Evolutionary conservation across 2,888 invertebrate species (phyloP).

Genomic region (Oxycera nigricornis): DNA sequence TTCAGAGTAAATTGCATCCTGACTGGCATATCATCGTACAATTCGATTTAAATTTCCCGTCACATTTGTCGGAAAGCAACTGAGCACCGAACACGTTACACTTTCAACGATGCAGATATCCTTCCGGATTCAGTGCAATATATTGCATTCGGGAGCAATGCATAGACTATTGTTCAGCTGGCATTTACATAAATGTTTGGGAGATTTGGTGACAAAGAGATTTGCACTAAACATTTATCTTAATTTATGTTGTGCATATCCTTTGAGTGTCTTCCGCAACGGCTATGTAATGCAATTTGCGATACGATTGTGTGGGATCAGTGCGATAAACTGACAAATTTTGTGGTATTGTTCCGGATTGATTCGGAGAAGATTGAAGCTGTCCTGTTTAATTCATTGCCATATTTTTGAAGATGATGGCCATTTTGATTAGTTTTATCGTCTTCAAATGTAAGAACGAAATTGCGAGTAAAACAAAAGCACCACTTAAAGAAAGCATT

Average conservation of each 20-base stretch:
- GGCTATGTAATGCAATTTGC: too few relatives aligned
- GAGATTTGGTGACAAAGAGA: slow-evolving; percentile 26
- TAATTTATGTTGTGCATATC: slow-evolving; percentile 36
- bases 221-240: slow-evolving; percentile 30
- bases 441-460: too few relatives aligned
- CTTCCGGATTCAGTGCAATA: background rate
- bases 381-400: too few relatives aligned
- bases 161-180: background rate
- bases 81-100: background rate
- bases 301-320: background rate
- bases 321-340: slow-evolving; percentile 15
- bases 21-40: background rate
- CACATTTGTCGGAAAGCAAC: background rate
- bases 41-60: slow-evolving; percentile 15
- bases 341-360: background rate
- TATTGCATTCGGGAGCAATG: background rate
- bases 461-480: too few relatives aligned
- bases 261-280: background rate
- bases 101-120: background rate
- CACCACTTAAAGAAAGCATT: too few relatives aligned
- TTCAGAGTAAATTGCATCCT: slow-evolving; percentile 21
- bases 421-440: too few relatives aligned
- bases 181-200: background rate
- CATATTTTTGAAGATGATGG: too few relatives aligned
- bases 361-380: too few relatives aligned